Base-by-base conservation (phyloP, 2,113 vertebrate genomes). In the Abramis brama region DNA sequence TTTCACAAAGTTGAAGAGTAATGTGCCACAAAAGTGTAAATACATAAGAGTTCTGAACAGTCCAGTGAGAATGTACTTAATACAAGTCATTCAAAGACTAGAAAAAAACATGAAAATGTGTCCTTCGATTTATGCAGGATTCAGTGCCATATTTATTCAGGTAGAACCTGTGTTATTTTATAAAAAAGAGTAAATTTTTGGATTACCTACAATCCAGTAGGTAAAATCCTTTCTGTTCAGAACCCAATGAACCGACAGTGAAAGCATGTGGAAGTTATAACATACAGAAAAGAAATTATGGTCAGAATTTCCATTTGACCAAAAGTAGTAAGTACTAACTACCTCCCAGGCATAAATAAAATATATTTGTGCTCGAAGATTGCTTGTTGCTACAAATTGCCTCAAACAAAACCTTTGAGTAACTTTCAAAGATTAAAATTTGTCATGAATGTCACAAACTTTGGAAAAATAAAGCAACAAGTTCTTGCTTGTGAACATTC, bases 301-400 rank as follows among this genome's bases (percentile, higher is more conserved):
- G 71, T 25, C 71, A 74, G 71, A 13, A 74, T 74, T 74, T n/a
- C 39, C 11, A 45, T 74, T 74, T 45, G 71, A 25, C 39, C 71
- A 74, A 13, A 74, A 12, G 12, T 25, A 27, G n/a, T 45, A 47
- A 47, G 71, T 13, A 71, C 7, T 23, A 3, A 39, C 68, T 71
- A 23, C 12, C 12, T 71, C 68, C 8, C 33, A 43, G 0, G 68
- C 19, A 21, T 4, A 71, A 71, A 39, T 11, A 71, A 71, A 23
- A 39, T 43, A 12, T 39, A 11, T 3, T 23, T 23, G 9, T 23
- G 4, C 19, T 71, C 2, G 2, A 71, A 36, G 9, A 39, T 9
- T 23, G 66, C 36, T 57, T 3, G 55, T 8, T 21, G 55, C 55
- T 7, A 23, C 19, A 57, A 57, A 21, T 3, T 9, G 6, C 55